Evolutionary conservation across 2,113 vertebrate species (phyloP), one percentile per base, ranked within the genome.

Genomic region (Polyodon spathula): DNA sequence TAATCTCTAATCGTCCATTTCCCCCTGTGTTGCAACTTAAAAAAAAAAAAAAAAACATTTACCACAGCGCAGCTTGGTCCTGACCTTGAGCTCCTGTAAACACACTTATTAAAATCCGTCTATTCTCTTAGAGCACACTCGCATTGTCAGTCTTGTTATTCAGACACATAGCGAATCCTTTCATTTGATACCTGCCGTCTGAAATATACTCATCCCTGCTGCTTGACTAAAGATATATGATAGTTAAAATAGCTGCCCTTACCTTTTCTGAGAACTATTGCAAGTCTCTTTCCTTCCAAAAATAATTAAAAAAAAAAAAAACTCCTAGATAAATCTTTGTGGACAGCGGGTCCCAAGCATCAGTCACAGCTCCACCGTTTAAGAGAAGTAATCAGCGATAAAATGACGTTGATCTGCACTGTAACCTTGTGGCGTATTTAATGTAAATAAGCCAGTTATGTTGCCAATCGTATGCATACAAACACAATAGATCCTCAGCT

Each of bases 351-450:
- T 90, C 89, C 85, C 78, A 85, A 86, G 92, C 92, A 88, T 84
- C 90, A 90, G 87, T 87, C 92, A 86, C 82, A 87, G 83, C 88
- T 85, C 81, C 76, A 73, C 83, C 83, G 91, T 89, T 93, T 91
- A 93, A 93, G 88, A 94, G 88, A 92, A 97, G 92, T 95, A 93
- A 97, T 92, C 90, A 96, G 93, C 89, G 90, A 91, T 92, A 90
- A 93, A 93, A 92, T 94, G 95, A 94, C 92, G 93, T 88, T 93
- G 93, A 92, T 92, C 87, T 88, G 89, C 91, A 92, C 94, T 93
- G 92, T 95, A 98, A 98, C 95, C 95, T 97, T 97, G 95, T 93
- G 93, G 93, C 93, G 92, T 90, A 93, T 97, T 95, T 97, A 95
- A 97, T 97, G 95, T 96, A 95, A 98, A 97, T 96, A 97, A 95